A percentile compares a stretch with the other conserved stretches of the same genome.
phyloP scores from a whole-genome alignment of 2,113 vertebrate genomes.

The Peromyscus maniculatus region DNA sequence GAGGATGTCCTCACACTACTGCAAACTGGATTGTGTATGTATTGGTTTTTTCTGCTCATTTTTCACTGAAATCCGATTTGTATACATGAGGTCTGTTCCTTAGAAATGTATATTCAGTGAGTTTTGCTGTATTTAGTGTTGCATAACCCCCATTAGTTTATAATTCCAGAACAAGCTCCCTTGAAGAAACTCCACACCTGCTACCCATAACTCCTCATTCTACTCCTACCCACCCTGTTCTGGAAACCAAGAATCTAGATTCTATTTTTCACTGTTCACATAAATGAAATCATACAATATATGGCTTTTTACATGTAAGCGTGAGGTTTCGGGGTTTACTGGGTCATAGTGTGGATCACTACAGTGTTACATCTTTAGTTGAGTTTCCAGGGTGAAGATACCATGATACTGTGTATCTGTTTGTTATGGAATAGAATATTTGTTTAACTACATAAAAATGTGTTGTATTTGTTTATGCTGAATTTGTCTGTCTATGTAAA shows the following conservation, averaged over 20 bases:
- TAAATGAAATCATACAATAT: not conserved
- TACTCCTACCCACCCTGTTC: not conserved
- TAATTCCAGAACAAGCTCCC: not conserved
- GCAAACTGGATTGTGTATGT: not conserved
- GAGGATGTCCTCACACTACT: not conserved
- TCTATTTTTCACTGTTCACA: not conserved
- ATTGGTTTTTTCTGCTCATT: slow-evolving; percentile 10
- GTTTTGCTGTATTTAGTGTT: not conserved
- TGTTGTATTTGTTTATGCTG: not conserved
- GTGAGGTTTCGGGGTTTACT: not conserved
- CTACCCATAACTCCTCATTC: not conserved
- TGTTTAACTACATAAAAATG: not conserved
- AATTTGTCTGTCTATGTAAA: not conserved
- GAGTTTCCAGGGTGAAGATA: not conserved
- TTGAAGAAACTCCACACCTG: not conserved
- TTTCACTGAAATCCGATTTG: slow-evolving; percentile 5
- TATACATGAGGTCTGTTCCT: not conserved
- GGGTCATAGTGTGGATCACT: not conserved
- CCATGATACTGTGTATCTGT: not conserved
- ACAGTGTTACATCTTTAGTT: not conserved
- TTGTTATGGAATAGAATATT: not conserved
- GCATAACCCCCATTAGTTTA: not conserved
- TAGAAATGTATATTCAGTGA: not conserved
- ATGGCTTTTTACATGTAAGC: not conserved
- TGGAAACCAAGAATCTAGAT: not conserved